These are phyloP conservation scores for Pseudorhombus dupliciocellatus DNA, from an alignment of 2,113 vertebrate species.

Conservation along the genomic window DNA sequence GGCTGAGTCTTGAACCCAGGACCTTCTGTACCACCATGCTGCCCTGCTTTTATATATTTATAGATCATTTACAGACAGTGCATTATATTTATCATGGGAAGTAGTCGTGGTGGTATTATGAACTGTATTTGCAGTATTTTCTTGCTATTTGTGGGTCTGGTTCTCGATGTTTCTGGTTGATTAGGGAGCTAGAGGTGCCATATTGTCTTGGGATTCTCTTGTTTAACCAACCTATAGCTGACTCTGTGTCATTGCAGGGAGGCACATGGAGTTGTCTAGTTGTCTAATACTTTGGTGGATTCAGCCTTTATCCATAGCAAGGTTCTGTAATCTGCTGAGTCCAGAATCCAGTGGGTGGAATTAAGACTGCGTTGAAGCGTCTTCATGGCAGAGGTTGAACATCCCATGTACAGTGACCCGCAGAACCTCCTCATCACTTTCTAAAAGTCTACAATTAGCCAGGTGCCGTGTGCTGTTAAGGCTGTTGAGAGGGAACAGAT, in stretches of 20 bases:
- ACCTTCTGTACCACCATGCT: too few relatives aligned
- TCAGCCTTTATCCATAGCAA: not conserved
- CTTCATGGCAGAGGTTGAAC: not conserved
- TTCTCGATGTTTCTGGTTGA: too few relatives aligned
- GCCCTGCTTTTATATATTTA: too few relatives aligned
- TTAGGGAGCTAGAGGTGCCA: not conserved
- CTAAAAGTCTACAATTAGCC: not conserved
- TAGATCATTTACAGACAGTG: too few relatives aligned
- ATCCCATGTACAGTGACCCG: not conserved
- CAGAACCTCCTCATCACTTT: conserved; percentile 2
- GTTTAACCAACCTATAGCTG: not conserved
- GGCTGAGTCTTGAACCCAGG: too few relatives aligned
- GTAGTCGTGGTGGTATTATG: too few relatives aligned
- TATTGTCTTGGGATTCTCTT: not conserved
- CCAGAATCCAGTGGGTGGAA: not conserved
- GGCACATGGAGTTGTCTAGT: not conserved
- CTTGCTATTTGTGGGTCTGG: too few relatives aligned
- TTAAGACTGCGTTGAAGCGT: not conserved
- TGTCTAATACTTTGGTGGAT: not conserved
- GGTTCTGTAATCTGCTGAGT: not conserved
- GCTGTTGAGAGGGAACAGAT: not conserved
- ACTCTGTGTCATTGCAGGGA: not conserved
- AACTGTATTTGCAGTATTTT: too few relatives aligned
- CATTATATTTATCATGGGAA: too few relatives aligned
- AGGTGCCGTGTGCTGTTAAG: not conserved